Base-by-base conservation (phyloP, 2,797 vertebrate genomes). In the Phyllotis vaccarum region DNA sequence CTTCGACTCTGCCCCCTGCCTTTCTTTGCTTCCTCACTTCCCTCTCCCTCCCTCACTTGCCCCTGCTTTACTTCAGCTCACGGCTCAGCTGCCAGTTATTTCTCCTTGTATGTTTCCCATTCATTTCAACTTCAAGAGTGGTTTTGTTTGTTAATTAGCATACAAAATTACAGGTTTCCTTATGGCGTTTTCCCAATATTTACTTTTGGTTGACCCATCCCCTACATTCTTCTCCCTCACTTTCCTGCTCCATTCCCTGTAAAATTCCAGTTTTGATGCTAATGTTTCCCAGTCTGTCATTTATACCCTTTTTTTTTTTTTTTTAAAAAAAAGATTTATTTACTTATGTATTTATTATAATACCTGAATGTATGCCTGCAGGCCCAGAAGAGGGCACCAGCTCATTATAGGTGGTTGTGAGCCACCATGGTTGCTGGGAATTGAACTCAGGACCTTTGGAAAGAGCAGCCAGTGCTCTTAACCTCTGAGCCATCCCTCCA, bases 231-330 rank as follows among this genome's bases (percentile, higher is more conserved):
- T 60, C 52, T 74, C 68, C 27, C 11, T 43, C 52, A 58, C 22
- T 72, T 56, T 24, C 66, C 68, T 88, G 37, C 27, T 29, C 68
- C 29, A 14, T 52, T n/a, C n/a, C 52, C 68, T 58, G 86, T 91
- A 85, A 92, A 89, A 90, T 95, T 95, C 70, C 81, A 24, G 62
- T 93, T 58, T 94, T 34, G 10, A 46, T 21, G 60, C 68, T 92
- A 49, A 31, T 90, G 52, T 21, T 85, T 62, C n/a, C 49, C 86
- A 92, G 58, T 95, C 60, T 96, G 76, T 93, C 10, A 17, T 52
- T 95, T 95, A 83, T 85, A 76, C 70, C 9, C 9, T 49, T 49
- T 49, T 83, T 93, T 94, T 89, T 91, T n/a, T n/a, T n/a, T n/a
- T n/a, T n/a, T n/a, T n/a, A n/a, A n/a, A n/a, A n/a, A n/a, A n/a